Percentiles rank a stretch among this genome's conserved stretches.
These are phyloP conservation scores for Balanococcus diminutus DNA, from an alignment of 2,888 invertebrate genomes.

Conservation along the genomic window DNA sequence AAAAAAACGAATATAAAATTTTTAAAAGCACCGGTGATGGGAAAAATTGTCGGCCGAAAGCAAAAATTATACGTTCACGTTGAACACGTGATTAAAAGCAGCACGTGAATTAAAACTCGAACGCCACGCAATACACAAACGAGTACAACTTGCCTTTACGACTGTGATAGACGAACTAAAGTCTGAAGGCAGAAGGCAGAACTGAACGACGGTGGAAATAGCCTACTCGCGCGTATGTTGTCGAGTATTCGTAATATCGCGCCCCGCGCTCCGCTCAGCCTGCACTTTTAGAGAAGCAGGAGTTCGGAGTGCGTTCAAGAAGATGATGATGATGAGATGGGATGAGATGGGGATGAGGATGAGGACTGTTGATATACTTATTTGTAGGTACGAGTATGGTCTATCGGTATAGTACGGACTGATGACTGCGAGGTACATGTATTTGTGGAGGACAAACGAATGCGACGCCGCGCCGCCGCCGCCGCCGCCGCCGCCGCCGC, in stretches of 20 bases:
- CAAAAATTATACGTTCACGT: not conserved
- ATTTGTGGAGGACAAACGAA: constrained; percentile 41
- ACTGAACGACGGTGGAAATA: not conserved
- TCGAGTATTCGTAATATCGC: not conserved
- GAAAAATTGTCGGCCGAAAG: not conserved
- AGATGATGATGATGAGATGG: constrained; percentile 22
- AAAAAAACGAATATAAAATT: not conserved
- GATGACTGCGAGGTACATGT: not conserved
- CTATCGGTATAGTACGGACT: not conserved
- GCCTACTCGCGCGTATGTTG: not conserved
- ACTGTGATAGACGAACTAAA: not conserved
- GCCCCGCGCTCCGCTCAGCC: not conserved
- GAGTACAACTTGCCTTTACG: not conserved
- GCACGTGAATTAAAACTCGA: not conserved
- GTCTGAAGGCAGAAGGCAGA: not conserved
- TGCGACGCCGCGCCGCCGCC: too few species aligned
- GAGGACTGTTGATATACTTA: constrained; percentile 42
- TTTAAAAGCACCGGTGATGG: not conserved
- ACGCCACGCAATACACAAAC: not conserved
- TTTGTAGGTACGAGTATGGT: too few species aligned
- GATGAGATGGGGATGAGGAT: constrained; percentile 15
- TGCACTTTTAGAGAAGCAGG: not conserved
- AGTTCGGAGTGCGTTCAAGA: not conserved
- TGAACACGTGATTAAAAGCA: not conserved
- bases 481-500: too few species aligned